Conservation (phyloP, 2,797 vertebrate species). For the Typhlichthys subterraneus region DNA sequence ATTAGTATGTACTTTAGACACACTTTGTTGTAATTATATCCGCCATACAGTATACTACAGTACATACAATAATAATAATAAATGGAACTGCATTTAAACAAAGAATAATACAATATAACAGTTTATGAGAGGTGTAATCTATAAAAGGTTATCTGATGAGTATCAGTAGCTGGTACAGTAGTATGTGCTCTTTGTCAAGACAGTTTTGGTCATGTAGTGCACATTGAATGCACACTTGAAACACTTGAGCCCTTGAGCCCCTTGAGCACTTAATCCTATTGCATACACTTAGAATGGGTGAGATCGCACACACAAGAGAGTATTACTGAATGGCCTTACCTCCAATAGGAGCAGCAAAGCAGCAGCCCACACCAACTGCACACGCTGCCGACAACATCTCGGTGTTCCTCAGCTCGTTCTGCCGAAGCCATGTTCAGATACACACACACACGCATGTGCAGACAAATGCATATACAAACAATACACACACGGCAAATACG, state of each 20-base stretch:
- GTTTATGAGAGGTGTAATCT: too few species aligned
- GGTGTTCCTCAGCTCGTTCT: constrained; percentile 96
- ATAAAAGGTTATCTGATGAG: too few species aligned
- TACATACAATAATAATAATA: too few species aligned
- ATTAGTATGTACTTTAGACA: too few species aligned
- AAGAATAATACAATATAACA: too few species aligned
- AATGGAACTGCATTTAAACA: too few species aligned
- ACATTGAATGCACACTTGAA: too few species aligned
- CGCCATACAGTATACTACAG: too few species aligned
- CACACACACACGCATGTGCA: constrained; percentile 24
- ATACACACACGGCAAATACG: not conserved
- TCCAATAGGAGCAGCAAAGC: constrained; percentile 97
- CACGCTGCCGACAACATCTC: constrained; percentile 98
- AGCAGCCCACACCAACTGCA: constrained; percentile 96
- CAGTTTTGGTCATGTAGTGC: too few species aligned
- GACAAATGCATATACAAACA: constrained; percentile 16
- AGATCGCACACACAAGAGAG: not conserved
- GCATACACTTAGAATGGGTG: not conserved
- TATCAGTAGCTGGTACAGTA: too few species aligned
- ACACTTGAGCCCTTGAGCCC: not conserved
- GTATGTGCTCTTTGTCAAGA: too few species aligned
- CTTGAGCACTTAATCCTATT: not conserved
- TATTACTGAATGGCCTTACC: constrained; percentile 75
- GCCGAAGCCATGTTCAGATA: constrained; percentile 43
- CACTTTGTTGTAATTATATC: too few species aligned